A percentile compares a stretch with the other conserved stretches of the same genome.
Evolutionary conservation across 2,113 vertebrate genomes (phyloP).

Genomic region (Cochlearius cochlearius): DNA sequence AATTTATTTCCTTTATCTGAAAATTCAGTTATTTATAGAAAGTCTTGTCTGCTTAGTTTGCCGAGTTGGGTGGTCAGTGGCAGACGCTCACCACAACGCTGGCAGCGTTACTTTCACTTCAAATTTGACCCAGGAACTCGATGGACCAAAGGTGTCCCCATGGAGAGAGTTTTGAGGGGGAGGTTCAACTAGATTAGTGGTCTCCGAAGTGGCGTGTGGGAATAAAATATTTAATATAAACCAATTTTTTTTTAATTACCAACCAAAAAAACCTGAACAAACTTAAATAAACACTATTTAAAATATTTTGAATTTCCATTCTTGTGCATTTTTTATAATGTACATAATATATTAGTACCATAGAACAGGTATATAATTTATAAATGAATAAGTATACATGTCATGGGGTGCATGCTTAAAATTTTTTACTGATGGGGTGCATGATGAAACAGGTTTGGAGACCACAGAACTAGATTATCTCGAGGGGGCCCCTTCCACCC

Average conservation of each 20-base stretch:
- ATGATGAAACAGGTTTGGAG: background rate
- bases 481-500: background rate
- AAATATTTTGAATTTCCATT: background rate
- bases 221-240: background rate
- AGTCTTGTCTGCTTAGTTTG: background rate
- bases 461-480: background rate
- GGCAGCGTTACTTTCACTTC: background rate
- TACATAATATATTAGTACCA: background rate
- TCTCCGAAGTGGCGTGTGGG: background rate
- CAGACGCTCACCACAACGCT: background rate
- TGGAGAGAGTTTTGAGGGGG: background rate
- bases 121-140: background rate
- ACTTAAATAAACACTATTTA: background rate
- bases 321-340: background rate
- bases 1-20: background rate
- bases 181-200: background rate
- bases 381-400: background rate
- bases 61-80: background rate
- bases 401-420: background rate
- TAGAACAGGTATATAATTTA: background rate
- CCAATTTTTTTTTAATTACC: background rate
- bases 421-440: background rate
- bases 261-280: background rate
- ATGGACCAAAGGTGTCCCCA: background rate
- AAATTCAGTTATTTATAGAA: background rate